Evolutionary conservation across 2,113 vertebrate species (phyloP), one percentile per base, ranked within the genome.

Genomic region (Macquaria ambigua): DNA sequence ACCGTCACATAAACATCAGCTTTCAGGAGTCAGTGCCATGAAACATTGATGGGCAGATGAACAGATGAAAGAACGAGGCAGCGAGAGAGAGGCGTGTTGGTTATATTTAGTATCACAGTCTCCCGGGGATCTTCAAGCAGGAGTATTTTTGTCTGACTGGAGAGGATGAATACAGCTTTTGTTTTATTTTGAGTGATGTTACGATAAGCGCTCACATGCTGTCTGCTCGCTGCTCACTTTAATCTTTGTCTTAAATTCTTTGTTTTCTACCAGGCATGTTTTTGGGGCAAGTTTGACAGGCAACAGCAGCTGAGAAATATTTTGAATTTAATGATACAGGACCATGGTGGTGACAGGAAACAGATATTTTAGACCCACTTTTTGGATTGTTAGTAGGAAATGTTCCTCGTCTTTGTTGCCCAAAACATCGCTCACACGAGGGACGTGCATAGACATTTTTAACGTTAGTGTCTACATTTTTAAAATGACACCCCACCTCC

Each of bases 41-140:
- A 84, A 82, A 87, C 88, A 90, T 82, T 86, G 86, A 90, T 87
- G 74, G 77, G 53, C 67, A 89, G 80, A 90, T 78, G 72, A 93
- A 55, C 6, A 68, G 83, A 90, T 87, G 81, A 92, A 87, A 89
- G 76, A 55, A 59, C 56, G 83, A 73, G n/a, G 68, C 61, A 67
- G 69, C 1, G 50, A 41, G 82, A 77, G 58, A 46, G 81, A 82
- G 71, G 69, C 55, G 46, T 31, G 70, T 2, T 66, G 64, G 74
- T 81, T 93, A 93, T 93, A 87, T 93, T 93, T 93, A 92, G 92
- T 37, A 85, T 56, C 83, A 39, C 77, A 63, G 67, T 75, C 87
- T 87, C 87, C 16, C 23, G 7, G 72, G 87, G 79, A 87, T 81
- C 76, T 88, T 89, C 71, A 85, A 63, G 79, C 52, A 0, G 31